Conservation (phyloP, 2,797 vertebrate species). For the Selene dorsalis region DNA sequence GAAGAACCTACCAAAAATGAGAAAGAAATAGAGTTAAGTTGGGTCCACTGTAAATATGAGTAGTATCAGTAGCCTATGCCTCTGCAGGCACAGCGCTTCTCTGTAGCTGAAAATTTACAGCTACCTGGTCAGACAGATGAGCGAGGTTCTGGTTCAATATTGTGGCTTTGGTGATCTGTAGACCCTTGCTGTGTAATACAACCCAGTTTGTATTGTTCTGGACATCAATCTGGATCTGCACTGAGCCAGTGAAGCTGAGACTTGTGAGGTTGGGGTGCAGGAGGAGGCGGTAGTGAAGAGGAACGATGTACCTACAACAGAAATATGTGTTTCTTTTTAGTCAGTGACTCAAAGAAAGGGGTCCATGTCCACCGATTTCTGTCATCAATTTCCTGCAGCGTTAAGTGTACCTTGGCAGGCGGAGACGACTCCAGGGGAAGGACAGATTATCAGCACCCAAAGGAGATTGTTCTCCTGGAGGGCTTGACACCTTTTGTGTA, state of each 20-base stretch:
- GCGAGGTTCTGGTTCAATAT: constrained; percentile 77
- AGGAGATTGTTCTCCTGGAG: constrained; percentile 63
- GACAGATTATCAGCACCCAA: constrained; percentile 74
- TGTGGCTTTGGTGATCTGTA: constrained; percentile 80
- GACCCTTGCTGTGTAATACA: constrained; percentile 83
- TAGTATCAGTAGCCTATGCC: background rate
- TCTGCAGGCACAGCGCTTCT: background rate
- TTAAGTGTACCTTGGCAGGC: constrained; percentile 72
- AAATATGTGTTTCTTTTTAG: constrained; percentile 29
- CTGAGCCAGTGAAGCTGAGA: constrained; percentile 80
- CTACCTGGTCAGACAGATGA: constrained; percentile 78
- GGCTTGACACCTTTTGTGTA: constrained; percentile 49
- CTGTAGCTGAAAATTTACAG: background rate
- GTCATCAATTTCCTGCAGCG: background rate
- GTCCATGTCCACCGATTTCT: background rate
- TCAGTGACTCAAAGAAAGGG: background rate
- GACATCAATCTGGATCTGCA: constrained; percentile 82
- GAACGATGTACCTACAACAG: constrained; percentile 81
- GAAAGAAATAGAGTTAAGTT: background rate
- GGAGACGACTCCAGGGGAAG: constrained; percentile 85
- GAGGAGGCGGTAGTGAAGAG: constrained; percentile 82
- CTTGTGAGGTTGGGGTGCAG: constrained; percentile 85
- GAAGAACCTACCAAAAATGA: constrained; percentile 65
- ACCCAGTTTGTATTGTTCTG: constrained; percentile 85
- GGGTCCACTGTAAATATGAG: background rate